Conservation (phyloP, 2,113 vertebrate genomes). For the Heterotis niloticus region DNA sequence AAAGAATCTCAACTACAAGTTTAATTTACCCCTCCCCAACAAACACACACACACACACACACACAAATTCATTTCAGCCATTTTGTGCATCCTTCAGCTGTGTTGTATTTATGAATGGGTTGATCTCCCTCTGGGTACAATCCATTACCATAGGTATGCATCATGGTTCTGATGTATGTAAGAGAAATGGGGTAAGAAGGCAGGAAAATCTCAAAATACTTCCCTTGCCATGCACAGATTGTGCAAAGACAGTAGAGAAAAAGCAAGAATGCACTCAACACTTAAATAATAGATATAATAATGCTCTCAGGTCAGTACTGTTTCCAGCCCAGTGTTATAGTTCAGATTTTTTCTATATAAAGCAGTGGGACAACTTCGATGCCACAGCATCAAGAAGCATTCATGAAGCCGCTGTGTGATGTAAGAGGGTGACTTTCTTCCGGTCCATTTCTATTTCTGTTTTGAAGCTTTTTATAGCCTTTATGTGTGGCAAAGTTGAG, state of each 20-base stretch:
- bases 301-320: not conserved
- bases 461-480: not conserved
- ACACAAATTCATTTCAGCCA: no score
- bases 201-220: not conserved
- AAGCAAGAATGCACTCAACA: not conserved
- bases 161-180: no score
- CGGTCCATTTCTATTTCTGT: not conserved
- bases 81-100: no score
- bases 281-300: not conserved
- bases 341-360: not conserved
- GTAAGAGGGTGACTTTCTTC: not conserved
- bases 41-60: no score
- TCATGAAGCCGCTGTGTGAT: not conserved
- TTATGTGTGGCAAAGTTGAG: not conserved
- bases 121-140: no score
- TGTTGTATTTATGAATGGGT: no score
- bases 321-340: not conserved
- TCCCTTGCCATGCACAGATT: not conserved
- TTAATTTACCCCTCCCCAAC: no score
- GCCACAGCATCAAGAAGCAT: not conserved
- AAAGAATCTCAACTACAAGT: no score
- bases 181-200: not conserved
- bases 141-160: no score
- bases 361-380: not conserved
- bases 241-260: not conserved